These are phyloP conservation scores for Ctenicera cuprea DNA, from an alignment of 2,888 invertebrate species.

Conservation along the genomic window DNA sequence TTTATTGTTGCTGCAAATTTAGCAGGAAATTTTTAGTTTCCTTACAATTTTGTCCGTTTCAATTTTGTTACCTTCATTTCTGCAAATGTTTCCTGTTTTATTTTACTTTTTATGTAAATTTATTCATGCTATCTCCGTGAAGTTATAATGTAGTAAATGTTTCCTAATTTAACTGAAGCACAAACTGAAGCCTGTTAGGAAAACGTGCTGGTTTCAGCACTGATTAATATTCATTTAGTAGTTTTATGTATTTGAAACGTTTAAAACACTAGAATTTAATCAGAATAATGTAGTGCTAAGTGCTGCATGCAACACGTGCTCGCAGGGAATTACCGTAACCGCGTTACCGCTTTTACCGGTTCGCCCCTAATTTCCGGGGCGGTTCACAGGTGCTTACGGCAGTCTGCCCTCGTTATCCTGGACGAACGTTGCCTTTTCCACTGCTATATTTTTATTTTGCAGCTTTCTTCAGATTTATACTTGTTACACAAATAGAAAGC, in stretches of 20 bases:
- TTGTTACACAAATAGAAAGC: conserved; percentile 39
- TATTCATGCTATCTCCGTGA: no score
- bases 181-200: no score
- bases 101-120: no score
- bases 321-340: conserved; percentile 59
- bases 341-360: conserved; percentile 55
- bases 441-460: conserved; percentile 54
- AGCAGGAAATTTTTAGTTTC: background rate
- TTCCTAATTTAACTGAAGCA: no score
- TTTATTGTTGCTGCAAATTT: background rate
- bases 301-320: conserved; percentile 61
- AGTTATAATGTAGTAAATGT: no score
- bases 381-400: conserved; percentile 64
- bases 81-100: no score
- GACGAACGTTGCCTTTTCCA: conserved; percentile 53
- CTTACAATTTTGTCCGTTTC: background rate
- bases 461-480: conserved; percentile 51
- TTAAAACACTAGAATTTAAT: conserved; percentile 33
- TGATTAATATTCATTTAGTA: conserved; percentile 3
- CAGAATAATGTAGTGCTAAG: conserved; percentile 39
- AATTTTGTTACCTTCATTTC: no score
- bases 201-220: no score
- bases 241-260: conserved; percentile 17
- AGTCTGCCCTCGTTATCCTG: conserved; percentile 62
- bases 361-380: conserved; percentile 63